Conservation (phyloP, 2,113 vertebrate species). For the Laticauda laticaudata region DNA sequence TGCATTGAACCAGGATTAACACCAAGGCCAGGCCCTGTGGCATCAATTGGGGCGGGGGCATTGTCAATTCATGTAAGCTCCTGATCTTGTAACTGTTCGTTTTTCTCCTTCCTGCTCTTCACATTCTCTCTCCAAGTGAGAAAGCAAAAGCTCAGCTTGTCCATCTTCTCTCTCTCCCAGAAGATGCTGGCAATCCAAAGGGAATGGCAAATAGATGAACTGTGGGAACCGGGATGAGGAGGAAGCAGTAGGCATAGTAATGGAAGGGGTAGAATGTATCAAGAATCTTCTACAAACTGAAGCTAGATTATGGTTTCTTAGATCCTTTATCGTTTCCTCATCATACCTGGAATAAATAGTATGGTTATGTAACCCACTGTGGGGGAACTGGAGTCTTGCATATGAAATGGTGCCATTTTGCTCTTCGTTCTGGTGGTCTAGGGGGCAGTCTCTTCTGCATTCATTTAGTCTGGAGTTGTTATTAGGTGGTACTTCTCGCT, state of each 20-base stretch:
- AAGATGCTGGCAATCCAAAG: neutral
- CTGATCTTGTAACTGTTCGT: neutral
- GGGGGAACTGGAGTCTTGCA: neutral
- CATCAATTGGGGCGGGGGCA: neutral
- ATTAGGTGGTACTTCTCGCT: neutral
- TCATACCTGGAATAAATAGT: constrained; percentile 9
- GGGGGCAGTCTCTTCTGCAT: neutral
- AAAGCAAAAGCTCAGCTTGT: neutral
- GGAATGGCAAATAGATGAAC: neutral
- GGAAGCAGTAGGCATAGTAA: neutral
- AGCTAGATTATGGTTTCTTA: no score
- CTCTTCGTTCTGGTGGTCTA: neutral
- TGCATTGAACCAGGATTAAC: neutral
- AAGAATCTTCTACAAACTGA: neutral
- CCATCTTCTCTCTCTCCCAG: neutral
- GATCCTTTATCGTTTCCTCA: no score
- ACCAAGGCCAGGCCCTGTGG: neutral
- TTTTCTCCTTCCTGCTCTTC: neutral
- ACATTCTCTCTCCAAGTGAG: neutral
- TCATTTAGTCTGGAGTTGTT: neutral
- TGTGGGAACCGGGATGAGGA: neutral
- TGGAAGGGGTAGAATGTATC: neutral
- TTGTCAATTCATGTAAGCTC: neutral
- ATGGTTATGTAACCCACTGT: neutral
- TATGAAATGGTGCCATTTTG: neutral